Percentiles rank a stretch among this genome's conserved stretches.
Conservation (phyloP, 2,113 vertebrate genomes). For the Atherinomorus stipes region DNA sequence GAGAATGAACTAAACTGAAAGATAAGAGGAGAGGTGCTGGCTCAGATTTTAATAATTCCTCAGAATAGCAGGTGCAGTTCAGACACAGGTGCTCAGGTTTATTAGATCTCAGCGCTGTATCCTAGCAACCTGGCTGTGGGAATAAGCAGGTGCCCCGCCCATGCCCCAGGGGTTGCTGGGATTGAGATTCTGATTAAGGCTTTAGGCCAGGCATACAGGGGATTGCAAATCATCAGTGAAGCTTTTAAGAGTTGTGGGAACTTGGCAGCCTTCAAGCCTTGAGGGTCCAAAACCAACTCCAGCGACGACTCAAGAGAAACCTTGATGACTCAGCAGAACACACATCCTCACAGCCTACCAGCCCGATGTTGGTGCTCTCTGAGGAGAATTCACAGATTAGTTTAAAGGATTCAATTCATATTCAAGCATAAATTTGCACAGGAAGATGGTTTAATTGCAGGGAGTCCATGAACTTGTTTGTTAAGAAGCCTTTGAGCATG, state of each 20-base stretch:
- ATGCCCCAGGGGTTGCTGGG: constrained; percentile 56
- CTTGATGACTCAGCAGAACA: constrained; percentile 70
- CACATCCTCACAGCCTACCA: constrained; percentile 22
- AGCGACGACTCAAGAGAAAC: constrained; percentile 56
- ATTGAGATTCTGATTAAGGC: constrained; percentile 74
- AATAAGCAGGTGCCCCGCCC: constrained; percentile 56
- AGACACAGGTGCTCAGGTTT: constrained; percentile 69
- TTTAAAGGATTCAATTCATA: constrained; percentile 37
- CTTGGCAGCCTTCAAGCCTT: constrained; percentile 59
- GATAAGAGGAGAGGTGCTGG: constrained; percentile 52
- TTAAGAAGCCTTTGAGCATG: constrained; percentile 52
- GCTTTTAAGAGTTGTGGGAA: constrained; percentile 71
- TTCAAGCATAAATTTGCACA: constrained; percentile 46
- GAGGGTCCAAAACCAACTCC: constrained; percentile 47
- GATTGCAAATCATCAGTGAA: constrained; percentile 70
- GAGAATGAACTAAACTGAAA: constrained; percentile 41
- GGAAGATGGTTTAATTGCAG: constrained; percentile 48
- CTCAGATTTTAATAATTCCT: constrained; percentile 63
- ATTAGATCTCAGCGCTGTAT: constrained; percentile 67
- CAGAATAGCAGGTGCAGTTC: constrained; percentile 69
- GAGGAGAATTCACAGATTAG: constrained; percentile 46
- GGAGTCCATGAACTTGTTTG: constrained; percentile 49
- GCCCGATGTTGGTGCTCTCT: constrained; percentile 33
- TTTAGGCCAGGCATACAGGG: constrained; percentile 52
- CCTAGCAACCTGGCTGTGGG: constrained; percentile 71